Percentiles rank a stretch among this genome's conserved stretches.
These are phyloP conservation scores for Neomorphus geoffroyi DNA, from an alignment of 2,797 vertebrate genomes.

Conservation along the genomic window DNA sequence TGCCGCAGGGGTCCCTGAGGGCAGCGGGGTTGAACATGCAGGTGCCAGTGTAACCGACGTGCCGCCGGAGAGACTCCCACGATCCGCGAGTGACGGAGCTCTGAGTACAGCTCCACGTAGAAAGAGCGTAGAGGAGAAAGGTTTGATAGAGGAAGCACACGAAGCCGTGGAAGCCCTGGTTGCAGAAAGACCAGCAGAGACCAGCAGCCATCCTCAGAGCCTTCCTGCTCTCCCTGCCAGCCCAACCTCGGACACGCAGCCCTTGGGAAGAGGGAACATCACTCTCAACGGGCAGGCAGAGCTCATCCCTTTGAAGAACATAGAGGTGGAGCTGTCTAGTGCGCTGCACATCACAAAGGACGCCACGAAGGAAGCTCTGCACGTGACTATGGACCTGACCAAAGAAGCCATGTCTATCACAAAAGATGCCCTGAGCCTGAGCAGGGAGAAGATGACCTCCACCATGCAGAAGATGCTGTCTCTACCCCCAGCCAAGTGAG, in stretches of 20 bases:
- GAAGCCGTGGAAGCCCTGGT: slow-evolving; percentile 85
- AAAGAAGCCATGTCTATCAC: slow-evolving; percentile 94
- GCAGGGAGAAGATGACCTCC: slow-evolving; percentile 85
- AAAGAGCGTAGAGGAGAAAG: slow-evolving; percentile 20
- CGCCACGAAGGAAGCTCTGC: slow-evolving; percentile 92
- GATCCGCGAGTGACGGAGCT: slow-evolving; percentile 24
- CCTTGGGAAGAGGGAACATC: slow-evolving; percentile 60
- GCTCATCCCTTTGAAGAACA: slow-evolving; percentile 77
- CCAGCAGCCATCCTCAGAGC: slow-evolving; percentile 25
- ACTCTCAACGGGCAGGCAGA: slow-evolving; percentile 71
- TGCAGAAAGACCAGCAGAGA: slow-evolving; percentile 52
- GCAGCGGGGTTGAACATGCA: slow-evolving; percentile 69
- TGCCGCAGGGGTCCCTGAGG: slow-evolving; percentile 66
- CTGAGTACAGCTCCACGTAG: background rate
- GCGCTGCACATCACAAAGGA: slow-evolving; percentile 91
- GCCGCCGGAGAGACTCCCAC: slow-evolving; percentile 3
- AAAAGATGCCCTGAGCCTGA: slow-evolving; percentile 92
- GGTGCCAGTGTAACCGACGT: background rate
- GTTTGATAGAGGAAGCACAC: slow-evolving; percentile 82
- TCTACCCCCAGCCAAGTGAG: slow-evolving; percentile 80
- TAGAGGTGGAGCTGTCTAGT: slow-evolving; percentile 90
- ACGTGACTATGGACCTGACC: slow-evolving; percentile 91
- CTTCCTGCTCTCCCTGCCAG: slow-evolving; percentile 70
- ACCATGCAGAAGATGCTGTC: slow-evolving; percentile 92
- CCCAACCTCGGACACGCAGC: background rate